These are phyloP conservation scores for Pedionomus torquatus DNA, from an alignment of 2,113 vertebrate genomes.

Conservation along the genomic window DNA sequence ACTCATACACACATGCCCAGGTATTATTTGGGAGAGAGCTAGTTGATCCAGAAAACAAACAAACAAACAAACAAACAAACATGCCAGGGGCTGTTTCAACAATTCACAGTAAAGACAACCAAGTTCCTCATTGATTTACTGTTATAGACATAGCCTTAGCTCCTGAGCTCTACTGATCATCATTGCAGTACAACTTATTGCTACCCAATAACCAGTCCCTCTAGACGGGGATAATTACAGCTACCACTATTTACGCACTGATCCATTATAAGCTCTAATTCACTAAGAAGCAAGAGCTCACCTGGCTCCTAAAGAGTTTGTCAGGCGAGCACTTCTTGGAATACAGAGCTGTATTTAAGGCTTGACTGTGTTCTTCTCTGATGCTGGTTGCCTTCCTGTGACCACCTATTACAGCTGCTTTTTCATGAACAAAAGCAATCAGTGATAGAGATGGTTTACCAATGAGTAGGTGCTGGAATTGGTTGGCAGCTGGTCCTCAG, in stretches of 20 bases:
- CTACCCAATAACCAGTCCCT: neutral
- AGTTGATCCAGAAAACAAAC: neutral
- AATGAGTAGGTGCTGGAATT: neutral
- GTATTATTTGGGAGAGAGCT: neutral
- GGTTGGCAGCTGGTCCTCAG: neutral
- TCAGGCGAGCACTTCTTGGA: neutral
- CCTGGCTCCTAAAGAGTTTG: neutral
- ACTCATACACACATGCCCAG: neutral
- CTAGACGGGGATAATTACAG: neutral
- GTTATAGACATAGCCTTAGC: neutral
- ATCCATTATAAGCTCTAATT: neutral
- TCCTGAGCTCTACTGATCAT: neutral
- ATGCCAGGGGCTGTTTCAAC: neutral
- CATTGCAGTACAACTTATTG: neutral
- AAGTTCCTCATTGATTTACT: neutral
- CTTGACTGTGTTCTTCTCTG: neutral
- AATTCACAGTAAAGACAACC: neutral
- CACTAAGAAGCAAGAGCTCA: neutral
- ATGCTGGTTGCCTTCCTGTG: neutral
- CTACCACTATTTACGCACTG: neutral
- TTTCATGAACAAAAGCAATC: neutral
- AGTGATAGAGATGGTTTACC: neutral
- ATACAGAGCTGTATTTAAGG: neutral
- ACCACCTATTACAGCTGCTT: neutral
- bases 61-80: no score